A percentile compares a stretch with the other conserved stretches of the same genome.
Evolutionary conservation across 2,797 vertebrate species (phyloP).

Genomic region (Menidia menidia): DNA sequence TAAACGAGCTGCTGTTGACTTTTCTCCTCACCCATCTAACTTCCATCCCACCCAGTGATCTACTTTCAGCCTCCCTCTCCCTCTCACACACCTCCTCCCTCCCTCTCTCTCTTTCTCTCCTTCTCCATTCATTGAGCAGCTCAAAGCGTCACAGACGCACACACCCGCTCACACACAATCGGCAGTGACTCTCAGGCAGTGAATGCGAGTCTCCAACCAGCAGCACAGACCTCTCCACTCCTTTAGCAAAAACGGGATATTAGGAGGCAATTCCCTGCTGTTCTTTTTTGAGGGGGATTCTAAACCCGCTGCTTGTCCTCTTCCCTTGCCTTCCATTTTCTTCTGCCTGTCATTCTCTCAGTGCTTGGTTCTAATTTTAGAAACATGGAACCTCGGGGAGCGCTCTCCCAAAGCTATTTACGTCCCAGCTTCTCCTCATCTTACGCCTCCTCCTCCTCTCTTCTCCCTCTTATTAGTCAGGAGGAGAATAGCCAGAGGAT

Average conservation of each 20-base stretch:
- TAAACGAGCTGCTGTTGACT: slow-evolving; percentile 49
- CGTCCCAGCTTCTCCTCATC: slow-evolving; percentile 70
- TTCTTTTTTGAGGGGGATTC: slow-evolving; percentile 38
- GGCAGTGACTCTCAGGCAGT: slow-evolving; percentile 46
- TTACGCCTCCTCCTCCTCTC: slow-evolving; percentile 33
- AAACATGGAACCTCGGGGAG: slow-evolving; percentile 81
- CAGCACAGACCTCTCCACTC: slow-evolving; percentile 34
- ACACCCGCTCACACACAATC: slow-evolving; percentile 10
- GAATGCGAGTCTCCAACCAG: slow-evolving; percentile 58
- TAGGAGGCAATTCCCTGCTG: slow-evolving; percentile 13
- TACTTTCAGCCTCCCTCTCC: slow-evolving; percentile 45
- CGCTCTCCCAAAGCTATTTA: slow-evolving; percentile 78
- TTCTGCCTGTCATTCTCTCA: slow-evolving; percentile 68
- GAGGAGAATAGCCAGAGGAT: slow-evolving; percentile 68
- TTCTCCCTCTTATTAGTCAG: slow-evolving; percentile 56
- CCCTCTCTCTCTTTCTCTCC: slow-evolving; percentile 6
- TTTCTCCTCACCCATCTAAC: slow-evolving; percentile 38
- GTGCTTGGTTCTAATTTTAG: slow-evolving; percentile 77
- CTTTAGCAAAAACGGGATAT: slow-evolving; percentile 21
- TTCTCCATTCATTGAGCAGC: slow-evolving; percentile 67
- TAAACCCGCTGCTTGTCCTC: slow-evolving; percentile 23
- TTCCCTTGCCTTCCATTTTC: slow-evolving; percentile 33
- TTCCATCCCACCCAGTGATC: slow-evolving; percentile 66
- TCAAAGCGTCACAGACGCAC: slow-evolving; percentile 38
- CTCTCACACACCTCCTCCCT: slow-evolving; percentile 4